phyloP scores from a whole-genome alignment of 2,113 vertebrate species.

The Mesembrinibis cayennensis region DNA sequence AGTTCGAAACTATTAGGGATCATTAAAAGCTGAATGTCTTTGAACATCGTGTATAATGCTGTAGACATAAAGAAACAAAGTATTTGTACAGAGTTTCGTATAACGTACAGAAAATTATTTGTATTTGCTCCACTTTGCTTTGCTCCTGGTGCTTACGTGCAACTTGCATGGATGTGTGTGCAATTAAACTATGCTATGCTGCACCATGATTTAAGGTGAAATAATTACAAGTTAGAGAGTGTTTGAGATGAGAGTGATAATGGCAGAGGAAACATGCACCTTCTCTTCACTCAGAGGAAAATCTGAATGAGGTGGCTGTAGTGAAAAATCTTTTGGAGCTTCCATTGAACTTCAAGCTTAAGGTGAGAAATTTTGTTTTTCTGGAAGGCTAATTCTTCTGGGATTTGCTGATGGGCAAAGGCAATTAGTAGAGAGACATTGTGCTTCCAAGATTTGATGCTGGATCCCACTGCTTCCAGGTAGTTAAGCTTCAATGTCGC shows the following conservation, averaged over 20 bases:
- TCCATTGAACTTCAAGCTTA: neutral
- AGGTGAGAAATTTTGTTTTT: neutral
- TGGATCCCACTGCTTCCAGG: neutral
- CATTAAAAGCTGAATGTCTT: neutral
- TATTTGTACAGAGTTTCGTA: neutral
- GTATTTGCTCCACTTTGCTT: neutral
- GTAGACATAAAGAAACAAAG: neutral
- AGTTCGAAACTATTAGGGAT: neutral
- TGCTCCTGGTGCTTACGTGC: neutral
- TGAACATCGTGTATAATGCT: neutral
- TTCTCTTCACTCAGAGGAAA: neutral
- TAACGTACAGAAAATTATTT: neutral
- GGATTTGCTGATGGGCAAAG: neutral
- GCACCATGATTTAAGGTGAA: neutral
- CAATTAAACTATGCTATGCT: neutral
- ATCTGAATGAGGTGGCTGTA: neutral
- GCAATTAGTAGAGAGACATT: neutral
- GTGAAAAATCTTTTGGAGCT: neutral
- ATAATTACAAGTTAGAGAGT: neutral
- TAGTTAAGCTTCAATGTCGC: neutral
- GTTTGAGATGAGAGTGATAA: neutral
- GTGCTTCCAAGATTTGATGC: neutral
- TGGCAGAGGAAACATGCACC: neutral
- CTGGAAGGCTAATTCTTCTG: neutral
- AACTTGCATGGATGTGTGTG: neutral